Percentiles rank a stretch among this genome's conserved stretches.
Evolutionary conservation across 2,888 invertebrate genomes (phyloP).

Genomic region (Phymatocera aterrima): DNA sequence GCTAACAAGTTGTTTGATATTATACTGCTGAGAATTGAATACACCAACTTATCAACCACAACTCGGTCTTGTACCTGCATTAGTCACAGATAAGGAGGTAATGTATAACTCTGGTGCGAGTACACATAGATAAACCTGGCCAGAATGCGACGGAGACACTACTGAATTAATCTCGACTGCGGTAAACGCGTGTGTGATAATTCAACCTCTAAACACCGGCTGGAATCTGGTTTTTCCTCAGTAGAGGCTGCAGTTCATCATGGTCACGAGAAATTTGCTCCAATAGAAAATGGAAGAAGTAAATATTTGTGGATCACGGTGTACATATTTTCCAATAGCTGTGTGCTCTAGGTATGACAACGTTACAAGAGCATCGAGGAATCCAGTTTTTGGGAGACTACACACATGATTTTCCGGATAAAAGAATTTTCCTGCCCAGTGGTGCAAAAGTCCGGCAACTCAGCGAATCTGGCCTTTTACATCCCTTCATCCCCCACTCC

Average conservation of each 20-base stretch:
- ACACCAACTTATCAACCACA: too few species aligned
- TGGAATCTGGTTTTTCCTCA: background rate
- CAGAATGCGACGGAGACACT: too few species aligned
- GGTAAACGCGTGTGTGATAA: too few species aligned
- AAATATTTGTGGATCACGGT: slow-evolving; percentile 3
- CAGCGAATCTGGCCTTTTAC: slow-evolving; percentile 33
- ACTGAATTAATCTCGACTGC: too few species aligned
- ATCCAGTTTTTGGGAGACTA: slow-evolving; percentile 28
- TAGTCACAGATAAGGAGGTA: too few species aligned
- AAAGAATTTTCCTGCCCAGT: slow-evolving; percentile 31
- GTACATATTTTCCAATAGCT: background rate
- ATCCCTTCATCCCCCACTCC: slow-evolving; percentile 1
- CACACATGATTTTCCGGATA: slow-evolving; percentile 31
- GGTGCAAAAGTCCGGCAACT: slow-evolving; percentile 32
- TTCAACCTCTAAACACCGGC: background rate
- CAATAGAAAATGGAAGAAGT: background rate
- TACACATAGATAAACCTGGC: too few species aligned
- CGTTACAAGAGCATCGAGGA: slow-evolving; percentile 13
- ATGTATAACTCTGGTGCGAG: background rate
- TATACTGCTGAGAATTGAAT: too few species aligned
- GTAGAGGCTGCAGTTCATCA: too few species aligned
- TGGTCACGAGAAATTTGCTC: too few species aligned
- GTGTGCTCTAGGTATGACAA: background rate
- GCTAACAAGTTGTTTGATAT: too few species aligned
- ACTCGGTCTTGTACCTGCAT: too few species aligned